Conservation (phyloP, 2,888 invertebrate genomes). For the Rutpela maculata region DNA sequence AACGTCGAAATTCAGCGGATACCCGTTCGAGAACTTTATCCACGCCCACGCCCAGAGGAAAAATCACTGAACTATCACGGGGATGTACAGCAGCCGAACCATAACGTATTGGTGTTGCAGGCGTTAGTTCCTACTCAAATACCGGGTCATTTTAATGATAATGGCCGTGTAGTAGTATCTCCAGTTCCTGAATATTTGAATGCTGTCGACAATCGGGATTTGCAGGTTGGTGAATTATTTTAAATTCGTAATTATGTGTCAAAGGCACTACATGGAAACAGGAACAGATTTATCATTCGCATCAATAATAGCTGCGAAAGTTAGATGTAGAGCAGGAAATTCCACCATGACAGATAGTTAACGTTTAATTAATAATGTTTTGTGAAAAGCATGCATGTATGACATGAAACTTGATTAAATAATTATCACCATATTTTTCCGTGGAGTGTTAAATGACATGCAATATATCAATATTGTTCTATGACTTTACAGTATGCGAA, state of each 20-base stretch:
- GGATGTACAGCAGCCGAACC: slow-evolving; percentile 38
- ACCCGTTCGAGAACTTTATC: slow-evolving; percentile 50
- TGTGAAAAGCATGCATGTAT: not conserved
- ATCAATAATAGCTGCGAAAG: slow-evolving; percentile 30
- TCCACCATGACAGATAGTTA: slow-evolving; percentile 3
- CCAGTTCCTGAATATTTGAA: slow-evolving; percentile 44
- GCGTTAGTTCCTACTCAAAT: slow-evolving; percentile 42
- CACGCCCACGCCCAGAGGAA: slow-evolving; percentile 38
- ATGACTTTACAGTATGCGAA: too few relatives aligned
- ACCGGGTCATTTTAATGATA: slow-evolving; percentile 29
- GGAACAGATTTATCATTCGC: not conserved
- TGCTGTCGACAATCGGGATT: slow-evolving; percentile 50
- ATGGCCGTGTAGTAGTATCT: slow-evolving; percentile 38
- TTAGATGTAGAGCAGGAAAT: slow-evolving; percentile 11
- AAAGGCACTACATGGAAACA: slow-evolving; percentile 7
- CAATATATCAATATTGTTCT: too few relatives aligned
- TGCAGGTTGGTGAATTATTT: slow-evolving; percentile 46
- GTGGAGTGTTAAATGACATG: too few relatives aligned
- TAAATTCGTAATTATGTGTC: not conserved
- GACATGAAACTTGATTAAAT: not conserved
- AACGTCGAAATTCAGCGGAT: slow-evolving; percentile 46
- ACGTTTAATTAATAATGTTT: not conserved
- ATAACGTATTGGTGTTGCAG: slow-evolving; percentile 41
- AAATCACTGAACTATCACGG: slow-evolving; percentile 50
- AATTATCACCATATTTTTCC: too few relatives aligned